These are phyloP conservation scores for Thymelicus lineola DNA, from an alignment of 2,888 invertebrate genomes.

Conservation along the genomic window DNA sequence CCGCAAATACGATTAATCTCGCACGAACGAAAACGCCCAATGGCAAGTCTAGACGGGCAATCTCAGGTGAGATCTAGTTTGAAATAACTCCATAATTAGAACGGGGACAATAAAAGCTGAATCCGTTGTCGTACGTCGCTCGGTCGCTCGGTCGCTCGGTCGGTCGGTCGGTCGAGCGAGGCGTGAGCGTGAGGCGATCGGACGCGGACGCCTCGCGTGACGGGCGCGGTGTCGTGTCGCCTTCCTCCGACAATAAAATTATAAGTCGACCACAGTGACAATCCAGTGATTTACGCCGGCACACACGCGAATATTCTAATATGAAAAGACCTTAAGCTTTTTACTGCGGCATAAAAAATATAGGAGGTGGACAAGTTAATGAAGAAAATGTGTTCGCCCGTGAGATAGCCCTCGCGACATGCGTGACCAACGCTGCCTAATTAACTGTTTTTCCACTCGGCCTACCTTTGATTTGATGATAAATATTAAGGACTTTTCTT, in stretches of 20 bases:
- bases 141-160: slow-evolving; percentile 18
- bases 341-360: slow-evolving; percentile 69
- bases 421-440: slow-evolving; percentile 62
- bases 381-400: slow-evolving; percentile 72
- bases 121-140: slow-evolving; percentile 60
- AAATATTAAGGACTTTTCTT: slow-evolving; percentile 44
- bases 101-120: slow-evolving; percentile 75
- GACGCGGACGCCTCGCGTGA: slow-evolving; percentile 69
- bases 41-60: slow-evolving; percentile 72
- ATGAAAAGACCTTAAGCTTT: slow-evolving; percentile 73
- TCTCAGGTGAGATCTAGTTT: slow-evolving; percentile 75
- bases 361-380: slow-evolving; percentile 78
- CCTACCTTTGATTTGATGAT: slow-evolving; percentile 48
- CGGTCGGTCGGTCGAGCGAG: not conserved
- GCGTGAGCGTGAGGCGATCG: slow-evolving; percentile 63
- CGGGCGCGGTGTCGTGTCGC: slow-evolving; percentile 73
- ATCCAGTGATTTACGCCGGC: slow-evolving; percentile 83
- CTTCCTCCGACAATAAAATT: slow-evolving; percentile 83
- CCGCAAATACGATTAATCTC: slow-evolving; percentile 71
- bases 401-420: slow-evolving; percentile 69
- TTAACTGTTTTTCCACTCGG: slow-evolving; percentile 52
- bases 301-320: slow-evolving; percentile 83
- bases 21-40: slow-evolving; percentile 71
- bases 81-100: slow-evolving; percentile 75
- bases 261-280: slow-evolving; percentile 84